Conservation (phyloP, 1,140 invertebrate species). For the Hypsibius dujardini region DNA sequence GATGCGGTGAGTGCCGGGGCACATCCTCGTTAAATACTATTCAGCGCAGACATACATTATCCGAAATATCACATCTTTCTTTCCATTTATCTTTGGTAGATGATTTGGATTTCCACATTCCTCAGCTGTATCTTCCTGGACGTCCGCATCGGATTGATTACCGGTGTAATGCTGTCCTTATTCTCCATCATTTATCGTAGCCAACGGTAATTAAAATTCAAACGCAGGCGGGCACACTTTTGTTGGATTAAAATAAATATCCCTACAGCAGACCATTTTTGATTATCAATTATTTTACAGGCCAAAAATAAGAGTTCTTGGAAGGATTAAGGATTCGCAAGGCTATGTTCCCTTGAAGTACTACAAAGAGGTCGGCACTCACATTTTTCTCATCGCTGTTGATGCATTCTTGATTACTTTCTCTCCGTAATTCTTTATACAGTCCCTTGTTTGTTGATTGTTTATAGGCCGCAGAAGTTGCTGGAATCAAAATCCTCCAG, state of each 20-base stretch:
- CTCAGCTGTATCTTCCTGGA: background rate
- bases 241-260: no score
- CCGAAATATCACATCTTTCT: no score
- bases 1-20: background rate
- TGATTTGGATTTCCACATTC: slow-evolving; percentile 3
- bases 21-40: no score
- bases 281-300: background rate
- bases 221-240: background rate
- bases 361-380: background rate
- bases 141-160: background rate
- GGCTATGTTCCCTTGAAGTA: background rate
- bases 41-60: no score
- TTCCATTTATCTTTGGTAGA: background rate
- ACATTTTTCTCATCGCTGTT: background rate
- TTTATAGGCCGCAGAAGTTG: background rate
- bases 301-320: slow-evolving; percentile 3
- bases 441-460: background rate
- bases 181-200: background rate
- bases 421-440: no score
- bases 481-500: slow-evolving; percentile 11
- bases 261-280: background rate
- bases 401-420: no score
- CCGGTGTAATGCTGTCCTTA: background rate
- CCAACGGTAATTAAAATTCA: background rate
- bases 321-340: background rate